A percentile compares a stretch with the other conserved stretches of the same genome.
phyloP scores from a whole-genome alignment of 2,113 vertebrate species.

The Loxodonta africana region DNA sequence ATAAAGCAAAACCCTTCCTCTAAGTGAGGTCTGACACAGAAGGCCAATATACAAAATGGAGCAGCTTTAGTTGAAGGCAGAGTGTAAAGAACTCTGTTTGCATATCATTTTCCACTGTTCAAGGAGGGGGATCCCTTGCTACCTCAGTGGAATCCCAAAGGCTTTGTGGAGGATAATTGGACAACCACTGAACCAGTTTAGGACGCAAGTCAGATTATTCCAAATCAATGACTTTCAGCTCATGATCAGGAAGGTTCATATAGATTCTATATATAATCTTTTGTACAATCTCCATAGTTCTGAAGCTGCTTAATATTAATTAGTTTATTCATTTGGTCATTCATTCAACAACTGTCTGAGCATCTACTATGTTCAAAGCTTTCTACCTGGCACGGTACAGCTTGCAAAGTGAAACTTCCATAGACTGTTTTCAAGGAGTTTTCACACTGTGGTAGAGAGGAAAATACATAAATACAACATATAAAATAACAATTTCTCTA shows the following conservation, averaged over 20 bases:
- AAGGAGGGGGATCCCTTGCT: neutral
- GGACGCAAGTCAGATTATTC: neutral
- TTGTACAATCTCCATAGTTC: neutral
- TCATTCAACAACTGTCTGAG: neutral
- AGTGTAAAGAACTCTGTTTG: neutral
- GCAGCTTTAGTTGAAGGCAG: neutral
- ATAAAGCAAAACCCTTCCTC: neutral
- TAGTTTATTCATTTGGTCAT: neutral
- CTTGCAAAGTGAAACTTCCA: neutral
- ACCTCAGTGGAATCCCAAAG: neutral
- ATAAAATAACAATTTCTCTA: conserved; percentile 2
- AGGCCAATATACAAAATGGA: neutral
- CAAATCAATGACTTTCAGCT: neutral
- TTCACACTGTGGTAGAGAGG: neutral
- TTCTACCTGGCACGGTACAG: neutral
- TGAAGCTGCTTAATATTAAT: neutral
- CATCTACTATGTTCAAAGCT: neutral
- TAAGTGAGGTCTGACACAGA: conserved; percentile 9
- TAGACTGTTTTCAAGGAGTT: neutral
- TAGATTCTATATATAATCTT: neutral
- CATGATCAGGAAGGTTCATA: neutral
- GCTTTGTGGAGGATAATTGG: neutral
- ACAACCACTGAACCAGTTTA: neutral
- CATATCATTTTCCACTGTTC: neutral
- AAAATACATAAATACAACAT: neutral